Percentiles rank a stretch among this genome's conserved stretches.
phyloP scores from a whole-genome alignment of 2,797 vertebrate genomes.

The Emys orbicularis region DNA sequence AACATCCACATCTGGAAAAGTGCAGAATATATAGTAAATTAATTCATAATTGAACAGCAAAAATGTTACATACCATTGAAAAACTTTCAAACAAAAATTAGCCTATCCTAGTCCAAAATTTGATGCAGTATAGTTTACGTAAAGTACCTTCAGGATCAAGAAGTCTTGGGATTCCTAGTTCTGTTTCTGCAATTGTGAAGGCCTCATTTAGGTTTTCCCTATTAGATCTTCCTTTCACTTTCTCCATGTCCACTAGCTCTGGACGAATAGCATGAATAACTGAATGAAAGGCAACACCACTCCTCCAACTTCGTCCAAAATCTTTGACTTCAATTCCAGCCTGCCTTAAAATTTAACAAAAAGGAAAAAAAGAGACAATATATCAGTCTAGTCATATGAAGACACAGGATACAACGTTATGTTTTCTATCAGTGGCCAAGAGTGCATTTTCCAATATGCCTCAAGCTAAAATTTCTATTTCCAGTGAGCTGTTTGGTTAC shows the following conservation, averaged over 20 bases:
- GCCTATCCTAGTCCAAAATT: background rate
- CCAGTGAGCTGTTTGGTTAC: background rate
- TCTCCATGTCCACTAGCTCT: constrained; percentile 93
- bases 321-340: constrained; percentile 93
- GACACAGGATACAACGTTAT: background rate
- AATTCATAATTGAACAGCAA: background rate
- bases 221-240: constrained; percentile 86
- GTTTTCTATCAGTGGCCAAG: background rate
- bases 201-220: constrained; percentile 94
- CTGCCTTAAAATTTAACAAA: constrained; percentile 80
- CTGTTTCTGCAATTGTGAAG: constrained; percentile 92
- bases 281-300: constrained; percentile 93
- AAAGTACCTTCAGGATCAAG: constrained; percentile 96
- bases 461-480: background rate
- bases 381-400: background rate
- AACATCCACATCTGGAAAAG: constrained; percentile 93
- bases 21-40: background rate
- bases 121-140: background rate
- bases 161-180: constrained; percentile 93
- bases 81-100: background rate
- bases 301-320: constrained; percentile 97
- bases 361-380: background rate
- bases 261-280: constrained; percentile 93
- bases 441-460: background rate
- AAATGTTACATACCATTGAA: background rate